A percentile compares a stretch with the other conserved stretches of the same genome.
These are phyloP conservation scores for Myopa tessellatipennis DNA, from an alignment of 2,888 invertebrate genomes.

Conservation along the genomic window DNA sequence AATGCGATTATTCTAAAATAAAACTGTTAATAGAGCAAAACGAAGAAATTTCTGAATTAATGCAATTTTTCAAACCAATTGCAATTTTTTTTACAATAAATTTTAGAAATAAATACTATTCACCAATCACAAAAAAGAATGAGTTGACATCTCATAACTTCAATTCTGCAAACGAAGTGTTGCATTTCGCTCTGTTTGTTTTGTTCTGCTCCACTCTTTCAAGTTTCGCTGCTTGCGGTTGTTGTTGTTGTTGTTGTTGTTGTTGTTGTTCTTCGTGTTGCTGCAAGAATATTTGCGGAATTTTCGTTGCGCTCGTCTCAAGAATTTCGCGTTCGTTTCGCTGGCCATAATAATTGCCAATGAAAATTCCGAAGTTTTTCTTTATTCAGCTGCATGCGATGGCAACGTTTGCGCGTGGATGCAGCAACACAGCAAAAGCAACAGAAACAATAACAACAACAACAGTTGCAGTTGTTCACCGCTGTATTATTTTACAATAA, in stretches of 20 bases:
- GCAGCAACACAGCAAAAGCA: neutral
- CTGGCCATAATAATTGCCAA: conserved; percentile 44
- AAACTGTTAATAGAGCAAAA: too few relatives aligned
- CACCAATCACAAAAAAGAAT: too few relatives aligned
- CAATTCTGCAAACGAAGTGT: too few relatives aligned
- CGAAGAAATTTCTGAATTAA: too few relatives aligned
- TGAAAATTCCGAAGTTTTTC: conserved; percentile 47
- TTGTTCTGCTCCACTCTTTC: neutral
- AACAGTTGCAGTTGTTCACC: neutral
- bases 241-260: conserved; percentile 27
- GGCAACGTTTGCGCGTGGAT: conserved; percentile 17
- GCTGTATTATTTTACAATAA: neutral
- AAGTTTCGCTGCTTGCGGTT: neutral
- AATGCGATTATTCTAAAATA: too few relatives aligned
- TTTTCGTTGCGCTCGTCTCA: conserved; percentile 30
- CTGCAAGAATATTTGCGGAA: conserved; percentile 21
- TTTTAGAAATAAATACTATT: too few relatives aligned
- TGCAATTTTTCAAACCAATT: too few relatives aligned
- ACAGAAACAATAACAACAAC: conserved; percentile 16
- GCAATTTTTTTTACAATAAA: too few relatives aligned
- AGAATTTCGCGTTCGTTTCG: conserved; percentile 44
- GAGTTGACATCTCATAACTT: too few relatives aligned
- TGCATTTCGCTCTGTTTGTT: conserved; percentile 5
- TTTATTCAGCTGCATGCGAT: conserved; percentile 9
- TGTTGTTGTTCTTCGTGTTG: conserved; percentile 23